Percentiles rank a stretch among this genome's conserved stretches.
These are phyloP conservation scores for Mus pahari DNA, from an alignment of 2,113 vertebrate species.

Conservation along the genomic window DNA sequence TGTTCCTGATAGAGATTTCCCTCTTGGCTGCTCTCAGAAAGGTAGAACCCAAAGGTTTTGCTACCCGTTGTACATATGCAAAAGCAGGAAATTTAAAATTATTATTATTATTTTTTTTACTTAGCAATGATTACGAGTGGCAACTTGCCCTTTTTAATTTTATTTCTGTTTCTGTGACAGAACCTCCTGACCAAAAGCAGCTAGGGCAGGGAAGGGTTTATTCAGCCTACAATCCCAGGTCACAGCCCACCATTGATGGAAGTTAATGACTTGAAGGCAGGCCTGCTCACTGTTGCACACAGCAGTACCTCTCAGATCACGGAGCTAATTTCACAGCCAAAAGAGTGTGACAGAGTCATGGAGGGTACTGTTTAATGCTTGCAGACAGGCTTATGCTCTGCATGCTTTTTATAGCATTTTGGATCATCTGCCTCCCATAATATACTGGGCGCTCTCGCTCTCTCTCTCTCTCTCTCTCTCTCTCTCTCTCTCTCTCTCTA, in stretches of 20 bases:
- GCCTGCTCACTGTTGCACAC: background rate
- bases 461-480: no score
- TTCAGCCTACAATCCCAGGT: background rate
- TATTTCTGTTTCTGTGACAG: background rate
- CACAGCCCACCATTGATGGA: background rate
- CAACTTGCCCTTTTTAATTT: background rate
- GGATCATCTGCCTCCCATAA: background rate
- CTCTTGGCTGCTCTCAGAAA: background rate
- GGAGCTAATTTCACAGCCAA: background rate
- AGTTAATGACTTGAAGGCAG: background rate
- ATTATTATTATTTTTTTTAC: background rate
- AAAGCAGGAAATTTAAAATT: background rate
- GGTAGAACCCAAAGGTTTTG: no score
- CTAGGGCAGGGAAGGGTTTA: background rate
- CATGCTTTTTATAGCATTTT: background rate
- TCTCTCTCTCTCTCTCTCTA: no score
- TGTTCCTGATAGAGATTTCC: background rate
- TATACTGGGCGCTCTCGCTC: rapidly evolving
- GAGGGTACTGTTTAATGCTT: background rate
- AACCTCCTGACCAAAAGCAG: background rate
- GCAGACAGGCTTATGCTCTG: no score
- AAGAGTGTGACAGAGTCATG: no score
- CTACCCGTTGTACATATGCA: background rate
- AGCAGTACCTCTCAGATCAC: no score
- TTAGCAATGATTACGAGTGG: background rate